These are phyloP conservation scores for Erebia palarica DNA, from an alignment of 2,888 invertebrate species.

Conservation along the genomic window DNA sequence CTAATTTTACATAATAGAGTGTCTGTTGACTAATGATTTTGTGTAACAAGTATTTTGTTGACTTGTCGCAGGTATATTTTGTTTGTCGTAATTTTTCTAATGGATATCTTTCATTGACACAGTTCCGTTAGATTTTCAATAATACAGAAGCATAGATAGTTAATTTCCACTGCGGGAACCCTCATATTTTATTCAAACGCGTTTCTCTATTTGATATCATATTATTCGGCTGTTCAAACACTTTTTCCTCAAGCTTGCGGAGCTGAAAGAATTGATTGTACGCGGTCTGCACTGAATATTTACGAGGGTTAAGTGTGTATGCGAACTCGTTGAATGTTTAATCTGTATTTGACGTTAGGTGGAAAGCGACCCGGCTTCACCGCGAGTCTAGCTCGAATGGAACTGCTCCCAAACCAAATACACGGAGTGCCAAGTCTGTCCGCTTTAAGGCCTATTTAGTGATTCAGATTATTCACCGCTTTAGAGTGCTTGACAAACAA, in stretches of 20 bases:
- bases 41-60: too few species aligned
- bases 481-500: slow-evolving; percentile 3
- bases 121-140: not conserved
- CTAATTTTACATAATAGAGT: too few species aligned
- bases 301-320: slow-evolving; percentile 81
- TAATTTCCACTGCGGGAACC: slow-evolving; percentile 40
- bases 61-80: too few species aligned
- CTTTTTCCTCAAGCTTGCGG: slow-evolving; percentile 64
- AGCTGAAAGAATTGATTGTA: slow-evolving; percentile 78
- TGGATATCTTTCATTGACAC: not conserved
- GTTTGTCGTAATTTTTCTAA: too few species aligned
- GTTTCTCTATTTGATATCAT: slow-evolving; percentile 68
- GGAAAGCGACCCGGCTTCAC: slow-evolving; percentile 46
- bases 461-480: slow-evolving; percentile 13
- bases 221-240: slow-evolving; percentile 72
- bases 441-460: slow-evolving; percentile 20
- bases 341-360: slow-evolving; percentile 68
- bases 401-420: slow-evolving; percentile 41
- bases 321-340: slow-evolving; percentile 81
- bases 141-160: slow-evolving; percentile 17
- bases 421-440: slow-evolving; percentile 25
- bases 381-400: slow-evolving; percentile 38
- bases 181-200: slow-evolving; percentile 69
- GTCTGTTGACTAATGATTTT: too few species aligned
- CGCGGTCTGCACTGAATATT: slow-evolving; percentile 76